Percentiles rank a stretch among this genome's conserved stretches.
phyloP scores from a whole-genome alignment of 2,797 vertebrate species.

The Oryzias sinensis region DNA sequence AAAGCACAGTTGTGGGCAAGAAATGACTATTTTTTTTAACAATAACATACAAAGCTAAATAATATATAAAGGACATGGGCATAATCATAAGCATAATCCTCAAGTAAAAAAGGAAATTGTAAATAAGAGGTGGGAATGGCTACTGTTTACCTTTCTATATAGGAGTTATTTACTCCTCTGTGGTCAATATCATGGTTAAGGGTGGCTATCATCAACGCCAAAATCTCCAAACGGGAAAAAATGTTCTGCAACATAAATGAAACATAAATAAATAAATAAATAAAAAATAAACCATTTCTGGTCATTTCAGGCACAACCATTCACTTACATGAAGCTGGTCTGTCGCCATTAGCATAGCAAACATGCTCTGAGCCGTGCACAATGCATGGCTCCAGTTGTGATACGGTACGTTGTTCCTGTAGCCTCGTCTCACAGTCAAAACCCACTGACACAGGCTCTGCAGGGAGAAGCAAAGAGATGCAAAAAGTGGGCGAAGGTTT shows the following conservation, averaged over 20 bases:
- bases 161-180: constrained; percentile 89
- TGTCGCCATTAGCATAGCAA: constrained; percentile 86
- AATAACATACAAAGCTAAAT: too few species aligned
- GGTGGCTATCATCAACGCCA: constrained; percentile 87
- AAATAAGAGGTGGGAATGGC: not conserved
- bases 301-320: not conserved
- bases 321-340: constrained; percentile 63
- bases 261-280: too few species aligned
- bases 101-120: not conserved
- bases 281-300: not conserved
- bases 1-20: too few species aligned
- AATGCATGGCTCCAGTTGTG: constrained; percentile 92
- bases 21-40: too few species aligned
- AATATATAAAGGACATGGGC: not conserved
- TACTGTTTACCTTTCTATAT: constrained; percentile 80
- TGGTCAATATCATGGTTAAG: constrained; percentile 89
- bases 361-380: constrained; percentile 89
- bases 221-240: constrained; percentile 82
- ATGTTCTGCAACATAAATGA: constrained; percentile 75
- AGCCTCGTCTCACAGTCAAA: constrained; percentile 87
- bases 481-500: not conserved
- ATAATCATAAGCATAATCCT: not conserved
- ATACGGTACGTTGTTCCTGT: constrained; percentile 86
- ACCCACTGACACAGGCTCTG: constrained; percentile 90
- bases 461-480: constrained; percentile 5